Conservation (phyloP, 2,888 invertebrate genomes). For the Sphaerophoria rueppellii region DNA sequence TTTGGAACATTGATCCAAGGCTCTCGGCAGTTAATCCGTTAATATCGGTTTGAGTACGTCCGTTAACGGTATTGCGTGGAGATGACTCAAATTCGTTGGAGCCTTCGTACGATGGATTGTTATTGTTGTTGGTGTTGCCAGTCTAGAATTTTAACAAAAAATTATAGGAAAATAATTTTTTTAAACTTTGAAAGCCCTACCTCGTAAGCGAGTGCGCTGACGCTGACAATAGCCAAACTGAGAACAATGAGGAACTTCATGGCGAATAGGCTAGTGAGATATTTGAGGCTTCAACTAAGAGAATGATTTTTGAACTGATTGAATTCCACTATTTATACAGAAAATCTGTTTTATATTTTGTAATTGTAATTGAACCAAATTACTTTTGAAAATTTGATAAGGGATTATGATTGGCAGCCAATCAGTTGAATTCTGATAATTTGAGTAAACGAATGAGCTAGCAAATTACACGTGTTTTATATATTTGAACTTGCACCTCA, state of each 20-base stretch:
- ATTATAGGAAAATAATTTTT: background rate
- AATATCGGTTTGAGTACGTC: slow-evolving; percentile 5
- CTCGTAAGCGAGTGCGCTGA: slow-evolving; percentile 18
- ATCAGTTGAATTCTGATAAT: background rate
- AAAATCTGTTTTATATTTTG: background rate
- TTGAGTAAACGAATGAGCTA: background rate
- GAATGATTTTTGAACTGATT: slow-evolving; percentile 19
- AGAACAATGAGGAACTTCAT: slow-evolving; percentile 29
- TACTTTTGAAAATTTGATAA: background rate
- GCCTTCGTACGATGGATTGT: slow-evolving; percentile 10
- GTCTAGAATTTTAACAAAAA: background rate
- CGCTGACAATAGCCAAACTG: slow-evolving; percentile 22
- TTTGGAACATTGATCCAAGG: slow-evolving; percentile 29
- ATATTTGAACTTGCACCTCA: too few relatives aligned
- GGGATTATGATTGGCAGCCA: background rate
- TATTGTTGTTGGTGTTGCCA: background rate
- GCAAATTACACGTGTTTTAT: background rate
- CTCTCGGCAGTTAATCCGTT: slow-evolving; percentile 28
- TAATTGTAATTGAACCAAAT: background rate
- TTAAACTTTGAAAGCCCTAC: background rate
- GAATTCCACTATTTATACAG: slow-evolving; percentile 19
- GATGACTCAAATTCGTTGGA: slow-evolving; percentile 21
- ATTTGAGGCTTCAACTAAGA: background rate
- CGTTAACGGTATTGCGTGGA: background rate
- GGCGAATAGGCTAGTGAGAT: background rate